These are phyloP conservation scores for Lichenostomus cassidix DNA, from an alignment of 2,113 vertebrate genomes.

Conservation along the genomic window DNA sequence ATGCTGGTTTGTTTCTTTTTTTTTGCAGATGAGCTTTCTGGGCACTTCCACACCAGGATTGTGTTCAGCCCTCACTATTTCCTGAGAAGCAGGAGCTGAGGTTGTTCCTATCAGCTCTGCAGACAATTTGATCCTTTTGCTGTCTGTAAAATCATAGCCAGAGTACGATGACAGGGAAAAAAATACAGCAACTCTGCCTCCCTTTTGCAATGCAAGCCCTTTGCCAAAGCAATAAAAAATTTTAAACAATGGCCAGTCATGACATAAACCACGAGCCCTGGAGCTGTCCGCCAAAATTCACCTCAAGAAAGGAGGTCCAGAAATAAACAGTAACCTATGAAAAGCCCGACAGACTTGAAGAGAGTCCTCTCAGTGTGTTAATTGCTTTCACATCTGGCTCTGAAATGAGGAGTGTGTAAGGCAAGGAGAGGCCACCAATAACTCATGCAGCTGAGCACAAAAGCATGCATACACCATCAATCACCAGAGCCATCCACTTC, in stretches of 20 bases:
- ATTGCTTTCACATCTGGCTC: slow-evolving; percentile 60
- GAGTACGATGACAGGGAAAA: background rate
- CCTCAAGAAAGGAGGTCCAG: slow-evolving; percentile 43
- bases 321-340: slow-evolving; percentile 63
- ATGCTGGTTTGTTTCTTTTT: background rate
- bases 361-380: slow-evolving; percentile 9
- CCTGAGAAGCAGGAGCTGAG: background rate
- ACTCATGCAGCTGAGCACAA: background rate
- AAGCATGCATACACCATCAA: background rate
- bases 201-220: background rate
- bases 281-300: slow-evolving; percentile 27
- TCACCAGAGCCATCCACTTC: background rate
- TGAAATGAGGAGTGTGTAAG: background rate
- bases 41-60: background rate
- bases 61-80: background rate
- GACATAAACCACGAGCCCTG: slow-evolving; percentile 46
- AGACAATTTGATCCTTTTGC: background rate
- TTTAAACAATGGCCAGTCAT: slow-evolving; percentile 49
- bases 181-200: background rate
- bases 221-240: slow-evolving; percentile 45
- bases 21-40: background rate
- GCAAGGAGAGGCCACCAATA: slow-evolving; percentile 19
- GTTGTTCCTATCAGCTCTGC: background rate
- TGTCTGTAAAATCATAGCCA: background rate
- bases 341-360: slow-evolving; percentile 27